Evolutionary conservation across 2,888 invertebrate species (phyloP), one percentile per base, ranked within the genome.

Genomic region (Miltochrista miniata): DNA sequence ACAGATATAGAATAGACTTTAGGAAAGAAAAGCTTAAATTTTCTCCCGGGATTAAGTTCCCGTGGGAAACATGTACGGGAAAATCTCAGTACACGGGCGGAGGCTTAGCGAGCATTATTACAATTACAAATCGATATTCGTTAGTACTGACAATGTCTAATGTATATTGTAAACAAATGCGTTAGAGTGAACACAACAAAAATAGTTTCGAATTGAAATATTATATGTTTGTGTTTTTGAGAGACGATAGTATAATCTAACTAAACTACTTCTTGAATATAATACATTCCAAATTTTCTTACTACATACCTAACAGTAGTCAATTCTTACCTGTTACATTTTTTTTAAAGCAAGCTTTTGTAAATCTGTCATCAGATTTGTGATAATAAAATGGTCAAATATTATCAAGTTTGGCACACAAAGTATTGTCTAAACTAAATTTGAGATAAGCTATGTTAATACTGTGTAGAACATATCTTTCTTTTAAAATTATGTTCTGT

Each of bases 211-310:
- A 54, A 56, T 66, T 64, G 65, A 48, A 36, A 51, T 40, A 47
- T 52, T 35, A 33, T 46, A 40, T 36, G 40, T 40, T 48, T 48
- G 49, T 53, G 51, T 47, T n/a, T n/a, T 49, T 52, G 42, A 55
- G 54, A 56, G 49, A 50, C 42, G 42, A 51, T 51, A 56, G 54
- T 53, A 64, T 64, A 45, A 56, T 47, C 46, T 24, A 37, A 39
- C 24, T 24, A 24, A 24, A 2, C 15, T 18, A 35, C 47, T 51
- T 66, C 56, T 48, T 59, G 56, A 64, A 72, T 68, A 49, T 52
- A 75, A 69, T 73, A 83, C 84, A 84, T 84, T 84, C 84, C 84
- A 83, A 83, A 73, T 71, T 79, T 76, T 73, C 68, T 74, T 69
- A 76, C 56, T 37, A 39, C 51, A 10, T 62, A 52, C 29, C 46